Evolutionary conservation across 2,113 vertebrate genomes (phyloP).

Genomic region (Sclerurus mexicanus): DNA sequence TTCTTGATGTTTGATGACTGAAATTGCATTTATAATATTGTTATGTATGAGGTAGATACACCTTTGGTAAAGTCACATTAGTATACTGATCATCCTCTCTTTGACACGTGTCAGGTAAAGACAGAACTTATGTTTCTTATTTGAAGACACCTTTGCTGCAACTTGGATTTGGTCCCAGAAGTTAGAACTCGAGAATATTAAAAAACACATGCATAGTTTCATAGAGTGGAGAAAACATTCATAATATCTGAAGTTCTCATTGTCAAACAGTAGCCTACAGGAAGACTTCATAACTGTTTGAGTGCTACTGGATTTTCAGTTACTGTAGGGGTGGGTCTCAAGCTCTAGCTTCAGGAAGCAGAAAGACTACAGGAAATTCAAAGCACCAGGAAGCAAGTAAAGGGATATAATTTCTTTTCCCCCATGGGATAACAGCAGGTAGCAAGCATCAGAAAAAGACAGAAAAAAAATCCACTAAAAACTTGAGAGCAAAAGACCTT

Average conservation of each 20-base stretch:
- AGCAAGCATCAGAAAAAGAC: background rate
- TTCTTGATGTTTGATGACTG: background rate
- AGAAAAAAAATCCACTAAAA: accelerated
- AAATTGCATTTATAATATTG: background rate
- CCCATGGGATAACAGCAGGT: background rate
- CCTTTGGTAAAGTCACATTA: background rate
- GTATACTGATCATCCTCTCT: background rate
- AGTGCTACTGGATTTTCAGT: background rate
- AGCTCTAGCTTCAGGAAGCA: background rate
- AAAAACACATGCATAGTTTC: background rate
- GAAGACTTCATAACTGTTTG: background rate
- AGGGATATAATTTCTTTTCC: background rate
- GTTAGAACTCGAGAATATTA: background rate
- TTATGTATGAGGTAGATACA: background rate
- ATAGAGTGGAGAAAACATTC: background rate
- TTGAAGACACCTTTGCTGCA: accelerated
- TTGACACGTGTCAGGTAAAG: background rate
- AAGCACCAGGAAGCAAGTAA: background rate
- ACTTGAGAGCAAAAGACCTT: background rate
- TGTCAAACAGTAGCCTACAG: background rate
- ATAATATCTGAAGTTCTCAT: background rate
- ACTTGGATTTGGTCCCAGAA: background rate
- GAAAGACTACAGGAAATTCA: background rate
- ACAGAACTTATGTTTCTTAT: background rate
- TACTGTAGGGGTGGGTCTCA: background rate